These are phyloP conservation scores for Triops longicaudatus DNA, from an alignment of 1,140 invertebrate species.

Conservation along the genomic window DNA sequence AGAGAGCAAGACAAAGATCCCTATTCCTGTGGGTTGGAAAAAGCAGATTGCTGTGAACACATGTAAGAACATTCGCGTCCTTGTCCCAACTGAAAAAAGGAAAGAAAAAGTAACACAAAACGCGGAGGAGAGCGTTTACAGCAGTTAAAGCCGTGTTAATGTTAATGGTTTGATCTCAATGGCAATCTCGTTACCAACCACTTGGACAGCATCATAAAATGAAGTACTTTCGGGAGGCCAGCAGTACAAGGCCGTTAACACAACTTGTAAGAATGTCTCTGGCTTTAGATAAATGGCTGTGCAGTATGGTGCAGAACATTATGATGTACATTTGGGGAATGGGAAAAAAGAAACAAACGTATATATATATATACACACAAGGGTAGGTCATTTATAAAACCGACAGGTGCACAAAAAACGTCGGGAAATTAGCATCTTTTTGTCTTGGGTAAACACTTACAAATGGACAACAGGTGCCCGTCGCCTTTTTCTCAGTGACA, in stretches of 20 bases:
- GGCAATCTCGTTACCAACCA: background rate
- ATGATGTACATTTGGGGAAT: no score
- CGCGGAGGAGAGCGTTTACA: background rate
- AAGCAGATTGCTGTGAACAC: background rate
- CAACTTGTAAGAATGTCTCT: no score
- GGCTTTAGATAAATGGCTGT: no score
- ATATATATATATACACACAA: no score
- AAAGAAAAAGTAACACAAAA: background rate
- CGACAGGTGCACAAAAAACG: background rate
- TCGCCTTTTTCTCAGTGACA: background rate
- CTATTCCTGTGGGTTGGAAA: background rate
- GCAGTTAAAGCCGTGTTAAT: background rate
- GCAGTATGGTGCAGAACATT: no score
- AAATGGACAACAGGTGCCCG: slow-evolving; percentile 8
- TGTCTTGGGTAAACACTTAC: background rate
- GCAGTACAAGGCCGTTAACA: no score
- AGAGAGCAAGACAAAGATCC: no score
- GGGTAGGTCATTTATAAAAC: background rate
- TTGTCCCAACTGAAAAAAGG: background rate
- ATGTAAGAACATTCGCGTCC: background rate
- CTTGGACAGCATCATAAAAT: background rate
- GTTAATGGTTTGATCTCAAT: background rate
- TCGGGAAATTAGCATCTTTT: background rate
- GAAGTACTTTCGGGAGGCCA: background rate
- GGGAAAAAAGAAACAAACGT: no score